Conservation (phyloP, 2,888 invertebrate genomes). For the Strigamia transsilvanica region DNA sequence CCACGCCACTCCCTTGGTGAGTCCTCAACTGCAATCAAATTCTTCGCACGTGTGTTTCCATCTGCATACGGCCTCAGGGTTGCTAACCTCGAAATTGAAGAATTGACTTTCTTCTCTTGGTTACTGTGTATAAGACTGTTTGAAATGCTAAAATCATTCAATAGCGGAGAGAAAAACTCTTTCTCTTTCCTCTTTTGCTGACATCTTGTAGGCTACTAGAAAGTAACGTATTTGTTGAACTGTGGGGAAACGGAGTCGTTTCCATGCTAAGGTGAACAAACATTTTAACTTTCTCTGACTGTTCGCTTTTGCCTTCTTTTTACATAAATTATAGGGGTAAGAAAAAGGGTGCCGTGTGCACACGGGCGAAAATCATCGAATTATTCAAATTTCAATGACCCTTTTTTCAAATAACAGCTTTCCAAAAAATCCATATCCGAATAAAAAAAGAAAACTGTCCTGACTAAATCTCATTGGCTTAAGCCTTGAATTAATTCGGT, state of each 20-base stretch:
- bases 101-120: conserved; percentile 11
- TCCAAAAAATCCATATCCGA: conserved; percentile 22
- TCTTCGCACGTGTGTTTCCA: conserved; percentile 26
- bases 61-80: conserved; percentile 31
- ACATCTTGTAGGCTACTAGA: neutral
- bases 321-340: conserved; percentile 36
- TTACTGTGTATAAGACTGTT: conserved; percentile 9
- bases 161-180: neutral
- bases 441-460: neutral
- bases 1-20: conserved; percentile 29
- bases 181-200: neutral
- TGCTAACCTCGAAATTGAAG: conserved; percentile 13
- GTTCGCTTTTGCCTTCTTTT: conserved; percentile 38
- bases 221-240: conserved; percentile 23
- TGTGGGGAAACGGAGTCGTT: conserved; percentile 22
- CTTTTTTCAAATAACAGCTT: conserved; percentile 37
- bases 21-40: conserved; percentile 36
- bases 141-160: conserved; percentile 33
- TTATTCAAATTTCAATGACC: conserved; percentile 40
- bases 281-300: conserved; percentile 28
- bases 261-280: conserved; percentile 39
- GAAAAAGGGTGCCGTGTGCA: conserved; percentile 29
- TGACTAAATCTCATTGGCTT: neutral
- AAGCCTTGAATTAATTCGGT: neutral
- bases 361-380: conserved; percentile 41